Evolutionary conservation across 2,888 invertebrate genomes (phyloP), one percentile per base, ranked within the genome.

Genomic region (Chydorus sphaericus): DNA sequence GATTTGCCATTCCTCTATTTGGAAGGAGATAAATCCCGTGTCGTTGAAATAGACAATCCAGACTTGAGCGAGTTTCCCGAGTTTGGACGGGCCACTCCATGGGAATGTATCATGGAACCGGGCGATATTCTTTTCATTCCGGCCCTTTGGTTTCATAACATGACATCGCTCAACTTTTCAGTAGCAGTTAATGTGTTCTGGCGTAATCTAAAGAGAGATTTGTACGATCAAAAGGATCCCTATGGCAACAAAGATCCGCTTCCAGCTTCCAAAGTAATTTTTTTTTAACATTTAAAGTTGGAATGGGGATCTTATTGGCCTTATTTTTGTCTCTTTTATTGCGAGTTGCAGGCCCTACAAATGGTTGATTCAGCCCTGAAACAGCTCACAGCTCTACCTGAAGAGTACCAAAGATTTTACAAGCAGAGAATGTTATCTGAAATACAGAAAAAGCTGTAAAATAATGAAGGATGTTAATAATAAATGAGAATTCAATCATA

Each of bases 141-240:
- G 66, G 75, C 76, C n/a, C 64, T 77, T 20, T 77, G 77, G 77
- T 75, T 76, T 60, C 77, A 77, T 62, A 75, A 74, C 62, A 70
- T 74, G 31, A 69, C 68, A n/a, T 70, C 74, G 6, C 56, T 69
- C 28, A 69, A 71, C 33, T 72, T 70, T 63, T 70, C 73, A 18
- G 66, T 77, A 44, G 73, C 74, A 23, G 72, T 77, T 0, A 77
- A 77, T 64, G 70, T 76, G 3, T 77, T 77, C 65, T 77, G 76
- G 76, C 65, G 65, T 60, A 71, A 75, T 61, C 63, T 76, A 54
- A 65, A 67, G 5, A 62, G 62, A 26, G 61, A 64, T 6, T 61
- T 71, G 29, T 77, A 77, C 61, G 74, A 77, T 61, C 69, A 66
- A 56, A 73, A 71, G 62, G 77, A 77, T 64, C 67, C 71, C 3